Evolutionary conservation across 1,140 invertebrate species (phyloP).

Genomic region (Zaprionus vittiger): DNA sequence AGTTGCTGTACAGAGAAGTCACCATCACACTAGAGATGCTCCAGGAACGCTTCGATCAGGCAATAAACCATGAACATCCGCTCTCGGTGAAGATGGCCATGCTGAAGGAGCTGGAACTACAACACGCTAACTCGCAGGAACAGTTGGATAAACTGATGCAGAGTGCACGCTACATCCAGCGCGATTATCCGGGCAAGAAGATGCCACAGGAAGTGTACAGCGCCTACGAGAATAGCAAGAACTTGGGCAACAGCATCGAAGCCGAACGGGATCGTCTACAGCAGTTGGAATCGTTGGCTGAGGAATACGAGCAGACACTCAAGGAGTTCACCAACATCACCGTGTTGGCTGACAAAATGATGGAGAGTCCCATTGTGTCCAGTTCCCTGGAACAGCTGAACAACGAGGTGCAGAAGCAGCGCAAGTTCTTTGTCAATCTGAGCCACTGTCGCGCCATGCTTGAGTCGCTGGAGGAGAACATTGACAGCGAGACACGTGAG

Average conservation of each 20-base stretch:
- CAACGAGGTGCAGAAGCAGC: slow-evolving; percentile 94
- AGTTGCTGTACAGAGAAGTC: slow-evolving; percentile 59
- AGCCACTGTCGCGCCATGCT: slow-evolving; percentile 93
- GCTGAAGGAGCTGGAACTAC: slow-evolving; percentile 73
- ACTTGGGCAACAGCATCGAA: slow-evolving; percentile 88
- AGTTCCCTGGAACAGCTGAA: slow-evolving; percentile 90
- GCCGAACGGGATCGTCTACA: slow-evolving; percentile 90
- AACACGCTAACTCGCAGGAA: slow-evolving; percentile 71
- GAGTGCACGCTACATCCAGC: slow-evolving; percentile 85
- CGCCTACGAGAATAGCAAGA: slow-evolving; percentile 88
- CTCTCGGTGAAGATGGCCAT: slow-evolving; percentile 73
- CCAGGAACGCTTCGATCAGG: slow-evolving; percentile 67
- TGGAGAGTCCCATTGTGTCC: slow-evolving; percentile 90
- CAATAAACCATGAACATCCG: slow-evolving; percentile 65
- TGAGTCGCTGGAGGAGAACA: slow-evolving; percentile 92
- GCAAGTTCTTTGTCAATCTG: slow-evolving; percentile 94
- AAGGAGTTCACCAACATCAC: slow-evolving; percentile 94
- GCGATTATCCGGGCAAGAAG: slow-evolving; percentile 88
- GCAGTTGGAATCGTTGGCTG: slow-evolving; percentile 89
- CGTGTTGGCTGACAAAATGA: slow-evolving; percentile 90
- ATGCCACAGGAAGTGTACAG: slow-evolving; percentile 88
- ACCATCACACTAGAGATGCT: slow-evolving; percentile 53
- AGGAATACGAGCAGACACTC: slow-evolving; percentile 94
- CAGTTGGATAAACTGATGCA: slow-evolving; percentile 84
- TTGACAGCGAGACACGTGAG: slow-evolving; percentile 91